phyloP scores from a whole-genome alignment of 2,888 invertebrate genomes.

The Ditula angustiorana region DNA sequence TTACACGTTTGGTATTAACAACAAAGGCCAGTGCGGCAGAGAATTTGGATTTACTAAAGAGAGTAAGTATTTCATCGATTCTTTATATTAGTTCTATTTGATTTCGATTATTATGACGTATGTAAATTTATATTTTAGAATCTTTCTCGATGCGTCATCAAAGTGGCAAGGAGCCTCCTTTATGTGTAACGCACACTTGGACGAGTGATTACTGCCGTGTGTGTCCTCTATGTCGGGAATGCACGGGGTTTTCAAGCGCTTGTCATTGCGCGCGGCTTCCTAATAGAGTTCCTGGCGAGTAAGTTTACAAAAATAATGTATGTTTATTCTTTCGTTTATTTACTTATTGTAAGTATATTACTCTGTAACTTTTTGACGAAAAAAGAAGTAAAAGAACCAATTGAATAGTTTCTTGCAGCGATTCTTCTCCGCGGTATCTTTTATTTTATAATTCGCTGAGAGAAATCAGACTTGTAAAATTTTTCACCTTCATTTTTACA shows the following conservation, averaged over 20 bases:
- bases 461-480: no score
- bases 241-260: conserved; percentile 95
- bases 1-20: conserved; percentile 98
- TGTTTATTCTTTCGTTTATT: conserved; percentile 69
- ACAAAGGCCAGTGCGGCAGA: conserved; percentile 98
- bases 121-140: conserved; percentile 46
- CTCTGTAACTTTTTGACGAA: no score
- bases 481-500: no score
- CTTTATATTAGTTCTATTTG: background rate
- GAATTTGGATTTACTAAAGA: conserved; percentile 89
- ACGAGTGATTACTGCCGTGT: conserved; percentile 93
- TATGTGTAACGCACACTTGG: conserved; percentile 92
- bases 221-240: conserved; percentile 96
- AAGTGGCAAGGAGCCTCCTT: conserved; percentile 61
- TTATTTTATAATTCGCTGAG: no score
- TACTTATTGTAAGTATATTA: no score
- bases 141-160: conserved; percentile 51
- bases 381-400: no score
- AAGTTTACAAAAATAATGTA: conserved; percentile 86
- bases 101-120: background rate
- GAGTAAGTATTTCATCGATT: conserved; percentile 65
- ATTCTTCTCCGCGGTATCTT: no score
- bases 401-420: no score
- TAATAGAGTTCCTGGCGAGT: conserved; percentile 94
- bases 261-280: conserved; percentile 92